Conservation (phyloP, 2,888 invertebrate species). For the Thalpophila matura region DNA sequence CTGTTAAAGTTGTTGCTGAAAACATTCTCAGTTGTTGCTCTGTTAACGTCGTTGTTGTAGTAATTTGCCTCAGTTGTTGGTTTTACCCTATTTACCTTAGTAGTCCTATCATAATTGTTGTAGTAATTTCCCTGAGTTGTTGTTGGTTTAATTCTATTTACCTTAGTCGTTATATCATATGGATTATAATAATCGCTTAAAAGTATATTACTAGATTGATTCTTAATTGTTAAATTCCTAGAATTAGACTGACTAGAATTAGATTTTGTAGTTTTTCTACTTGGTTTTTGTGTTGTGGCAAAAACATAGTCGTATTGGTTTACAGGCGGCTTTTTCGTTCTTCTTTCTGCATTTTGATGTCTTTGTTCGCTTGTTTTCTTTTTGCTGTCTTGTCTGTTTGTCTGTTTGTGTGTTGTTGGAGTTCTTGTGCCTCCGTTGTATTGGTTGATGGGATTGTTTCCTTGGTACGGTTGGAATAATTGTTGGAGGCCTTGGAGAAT, state of each 20-base stretch:
- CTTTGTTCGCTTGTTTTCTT: slow-evolving; percentile 44
- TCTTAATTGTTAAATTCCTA: slow-evolving; percentile 37
- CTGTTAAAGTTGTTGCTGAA: slow-evolving; percentile 15
- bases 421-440: slow-evolving; percentile 46
- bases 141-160: slow-evolving; percentile 21
- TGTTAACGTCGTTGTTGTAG: slow-evolving; percentile 13
- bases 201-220: slow-evolving; percentile 45
- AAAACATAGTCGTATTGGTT: slow-evolving; percentile 58
- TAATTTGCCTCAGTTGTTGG: slow-evolving; percentile 24
- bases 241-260: slow-evolving; percentile 56
- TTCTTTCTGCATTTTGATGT: slow-evolving; percentile 36
- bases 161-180: slow-evolving; percentile 44
- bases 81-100: slow-evolving; percentile 34
- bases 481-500: slow-evolving; percentile 77
- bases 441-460: slow-evolving; percentile 29
- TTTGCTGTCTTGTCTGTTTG: slow-evolving; percentile 38
- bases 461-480: slow-evolving; percentile 65
- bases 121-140: slow-evolving; percentile 14
- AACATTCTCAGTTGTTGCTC: slow-evolving; percentile 26
- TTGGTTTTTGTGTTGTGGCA: slow-evolving; percentile 65
- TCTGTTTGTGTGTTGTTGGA: slow-evolving; percentile 38
- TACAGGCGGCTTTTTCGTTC: slow-evolving; percentile 34
- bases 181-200: slow-evolving; percentile 24
- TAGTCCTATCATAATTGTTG: slow-evolving; percentile 35
- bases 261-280: slow-evolving; percentile 58